Conservation (phyloP, 2,797 vertebrate genomes). For the Sebastes nivosus region DNA sequence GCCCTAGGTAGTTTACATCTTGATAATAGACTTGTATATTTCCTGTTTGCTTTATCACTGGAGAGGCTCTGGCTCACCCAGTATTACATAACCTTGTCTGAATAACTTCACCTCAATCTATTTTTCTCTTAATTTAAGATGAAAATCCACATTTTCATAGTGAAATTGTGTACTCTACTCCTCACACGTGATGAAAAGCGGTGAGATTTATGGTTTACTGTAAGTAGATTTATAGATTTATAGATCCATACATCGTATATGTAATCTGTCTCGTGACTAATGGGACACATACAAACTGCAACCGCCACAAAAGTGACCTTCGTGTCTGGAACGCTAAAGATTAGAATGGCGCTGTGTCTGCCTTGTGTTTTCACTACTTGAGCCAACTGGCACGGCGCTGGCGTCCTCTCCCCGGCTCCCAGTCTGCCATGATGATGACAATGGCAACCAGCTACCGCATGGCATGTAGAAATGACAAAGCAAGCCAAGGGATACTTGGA, state of each 20-base stretch:
- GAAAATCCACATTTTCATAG: background rate
- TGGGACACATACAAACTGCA: conserved; percentile 63
- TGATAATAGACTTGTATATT: background rate
- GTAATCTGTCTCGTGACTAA: conserved; percentile 58
- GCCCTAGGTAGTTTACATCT: background rate
- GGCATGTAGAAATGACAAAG: conserved; percentile 77
- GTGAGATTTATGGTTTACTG: background rate
- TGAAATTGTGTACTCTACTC: background rate
- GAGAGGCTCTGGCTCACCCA: conserved; percentile 15
- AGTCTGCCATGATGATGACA: conserved; percentile 82
- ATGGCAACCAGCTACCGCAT: conserved; percentile 79
- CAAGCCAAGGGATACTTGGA: conserved; percentile 73
- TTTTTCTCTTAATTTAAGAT: background rate
- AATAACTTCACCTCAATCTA: conserved; percentile 49
- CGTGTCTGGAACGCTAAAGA: conserved; percentile 80
- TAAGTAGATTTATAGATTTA: background rate
- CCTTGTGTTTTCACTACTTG: conserved; percentile 77
- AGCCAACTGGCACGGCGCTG: conserved; percentile 83
- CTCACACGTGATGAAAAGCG: background rate
- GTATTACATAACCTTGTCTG: conserved; percentile 56
- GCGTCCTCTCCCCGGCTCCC: conserved; percentile 75
- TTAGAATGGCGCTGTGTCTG: conserved; percentile 82
- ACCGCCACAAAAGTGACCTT: conserved; percentile 78
- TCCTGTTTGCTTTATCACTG: conserved; percentile 11
- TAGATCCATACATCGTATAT: conserved; percentile 13